Percentiles rank a stretch among this genome's conserved stretches.
These are phyloP conservation scores for Monochamus saltuarius DNA, from an alignment of 1,140 invertebrate genomes.

Conservation along the genomic window DNA sequence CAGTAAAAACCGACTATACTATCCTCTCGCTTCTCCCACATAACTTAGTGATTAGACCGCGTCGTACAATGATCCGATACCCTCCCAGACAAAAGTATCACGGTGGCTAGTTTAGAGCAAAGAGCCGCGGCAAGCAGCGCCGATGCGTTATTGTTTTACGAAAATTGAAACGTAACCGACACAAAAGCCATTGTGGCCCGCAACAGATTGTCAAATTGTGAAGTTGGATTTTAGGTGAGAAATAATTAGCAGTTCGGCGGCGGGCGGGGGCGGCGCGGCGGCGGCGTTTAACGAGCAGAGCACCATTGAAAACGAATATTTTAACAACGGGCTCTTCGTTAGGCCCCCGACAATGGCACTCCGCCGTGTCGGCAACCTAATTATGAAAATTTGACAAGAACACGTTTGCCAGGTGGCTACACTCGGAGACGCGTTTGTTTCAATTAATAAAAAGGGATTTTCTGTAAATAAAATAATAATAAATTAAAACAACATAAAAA, in stretches of 20 bases:
- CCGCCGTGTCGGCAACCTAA: constrained; percentile 40
- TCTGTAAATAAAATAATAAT: too few species aligned
- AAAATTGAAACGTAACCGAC: constrained; percentile 22
- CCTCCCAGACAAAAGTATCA: constrained; percentile 17
- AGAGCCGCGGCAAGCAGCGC: constrained; percentile 2
- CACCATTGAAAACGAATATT: constrained; percentile 40
- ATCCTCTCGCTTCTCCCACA: too few species aligned
- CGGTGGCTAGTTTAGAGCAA: constrained; percentile 22
- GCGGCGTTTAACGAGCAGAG: constrained; percentile 26
- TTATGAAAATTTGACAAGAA: constrained; percentile 47
- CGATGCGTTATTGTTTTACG: constrained; percentile 8
- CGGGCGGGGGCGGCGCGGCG: constrained; percentile 28
- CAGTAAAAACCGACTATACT: too few species aligned
- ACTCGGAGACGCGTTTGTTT: constrained; percentile 2
- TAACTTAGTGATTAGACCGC: too few species aligned
- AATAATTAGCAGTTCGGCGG: constrained; percentile 39
- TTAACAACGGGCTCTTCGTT: constrained; percentile 42
- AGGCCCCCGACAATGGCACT: constrained; percentile 42
- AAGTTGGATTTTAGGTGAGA: constrained; percentile 34
- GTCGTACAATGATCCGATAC: too few species aligned
- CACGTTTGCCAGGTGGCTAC: constrained; percentile 6
- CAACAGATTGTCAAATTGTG: constrained; percentile 24
- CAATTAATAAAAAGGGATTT: too few species aligned
- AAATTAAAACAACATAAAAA: too few species aligned
- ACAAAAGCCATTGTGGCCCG: constrained; percentile 18